A percentile compares a stretch with the other conserved stretches of the same genome.
Conservation (phyloP, 2,888 invertebrate species). For the Caenorhabditis sulstoni region DNA sequence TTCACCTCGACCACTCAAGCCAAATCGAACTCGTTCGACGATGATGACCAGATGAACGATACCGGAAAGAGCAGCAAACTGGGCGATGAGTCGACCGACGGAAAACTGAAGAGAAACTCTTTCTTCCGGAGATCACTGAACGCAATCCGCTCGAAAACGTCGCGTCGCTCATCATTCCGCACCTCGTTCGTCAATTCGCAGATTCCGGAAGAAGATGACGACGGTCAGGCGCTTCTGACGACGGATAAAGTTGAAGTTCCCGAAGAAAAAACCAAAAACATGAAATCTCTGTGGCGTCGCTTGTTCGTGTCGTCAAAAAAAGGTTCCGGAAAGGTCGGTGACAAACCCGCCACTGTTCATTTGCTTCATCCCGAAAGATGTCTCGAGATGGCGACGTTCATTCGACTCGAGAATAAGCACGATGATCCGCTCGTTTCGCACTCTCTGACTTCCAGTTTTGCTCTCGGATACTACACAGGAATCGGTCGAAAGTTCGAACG, state of each 20-base stretch:
- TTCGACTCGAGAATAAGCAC: constrained; percentile 24
- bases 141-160: constrained; percentile 36
- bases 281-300: constrained; percentile 42
- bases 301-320: constrained; percentile 41
- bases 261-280: neutral
- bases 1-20: constrained; percentile 28
- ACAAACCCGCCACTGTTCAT: neutral
- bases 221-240: neutral
- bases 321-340: constrained; percentile 1
- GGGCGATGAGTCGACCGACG: constrained; percentile 14
- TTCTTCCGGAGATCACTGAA: constrained; percentile 43
- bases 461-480: constrained; percentile 45
- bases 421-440: constrained; percentile 15
- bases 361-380: constrained; percentile 5
- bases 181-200: neutral
- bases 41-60: constrained; percentile 1
- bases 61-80: neutral
- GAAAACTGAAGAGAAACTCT: constrained; percentile 49
- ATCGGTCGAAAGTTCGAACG: constrained; percentile 54
- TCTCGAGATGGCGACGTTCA: constrained; percentile 6
- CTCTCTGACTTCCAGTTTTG: constrained; percentile 4
- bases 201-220: constrained; percentile 10
- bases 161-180: neutral
- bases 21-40: neutral
- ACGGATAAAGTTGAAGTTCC: neutral